Evolutionary conservation across 2,888 invertebrate species (phyloP), one percentile per base, ranked within the genome.

Genomic region (Acanthosepion pharaonis): DNA sequence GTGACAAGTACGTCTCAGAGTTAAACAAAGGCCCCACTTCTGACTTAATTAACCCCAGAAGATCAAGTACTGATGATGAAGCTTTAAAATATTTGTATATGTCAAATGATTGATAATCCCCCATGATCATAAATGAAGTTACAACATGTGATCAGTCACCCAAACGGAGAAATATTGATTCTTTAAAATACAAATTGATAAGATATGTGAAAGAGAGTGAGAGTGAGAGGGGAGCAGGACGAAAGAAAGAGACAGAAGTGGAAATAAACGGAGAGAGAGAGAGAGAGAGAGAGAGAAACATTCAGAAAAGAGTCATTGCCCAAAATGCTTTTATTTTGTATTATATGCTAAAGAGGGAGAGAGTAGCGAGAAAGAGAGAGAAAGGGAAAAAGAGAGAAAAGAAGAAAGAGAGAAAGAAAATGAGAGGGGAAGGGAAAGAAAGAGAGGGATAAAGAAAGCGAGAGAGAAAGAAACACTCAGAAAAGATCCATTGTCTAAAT

Each of bases 71-170:
- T 78, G 78, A 11, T 18, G 78, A n/a, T 78, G 11, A 78, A 78
- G 78, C n/a, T n/a, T n/a, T n/a, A 78, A 78, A n/a, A 78, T 78
- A 78, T 78, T 78, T 78, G 78, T 78, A n/a, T 78, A n/a, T 15
- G n/a, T 78, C 78, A n/a, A 78, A n/a, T 33, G 78, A 78, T 33
- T 78, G 78, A 78, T 78, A 78, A 78, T 78, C 78, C n/a, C 15
- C 78, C 15, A 28, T n/a, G 23, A n/a, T n/a, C n/a, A 78, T 33
- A 78, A n/a, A 78, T 15, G 78, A 78, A 23, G 78, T n/a, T n/a
- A n/a, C 78, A 78, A 78, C 78, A 33, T 78, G 78, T 78, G 78
- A 78, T 78, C 78, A 78, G n/a, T n/a, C n/a, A n/a, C 78, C 78
- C n/a, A 78, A 78, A 78, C n/a, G 11, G n/a, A 78, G n/a, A 78